A percentile compares a stretch with the other conserved stretches of the same genome.
Evolutionary conservation across 2,888 invertebrate genomes (phyloP).

Genomic region (Microctonus aethiopoides): DNA sequence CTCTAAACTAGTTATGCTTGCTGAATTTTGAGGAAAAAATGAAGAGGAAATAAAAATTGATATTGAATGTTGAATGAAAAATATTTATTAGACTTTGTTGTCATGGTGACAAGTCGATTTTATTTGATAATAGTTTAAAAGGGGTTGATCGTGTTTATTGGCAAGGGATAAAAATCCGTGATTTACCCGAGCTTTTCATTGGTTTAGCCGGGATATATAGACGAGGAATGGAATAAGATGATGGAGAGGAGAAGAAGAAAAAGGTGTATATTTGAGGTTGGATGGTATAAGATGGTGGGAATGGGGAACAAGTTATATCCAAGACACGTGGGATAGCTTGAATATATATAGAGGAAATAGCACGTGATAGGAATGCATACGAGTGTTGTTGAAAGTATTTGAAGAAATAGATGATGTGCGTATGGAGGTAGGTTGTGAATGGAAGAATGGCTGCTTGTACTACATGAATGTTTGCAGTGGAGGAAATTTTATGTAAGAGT

Average conservation of each 20-base stretch:
- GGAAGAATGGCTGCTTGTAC: slow-evolving; percentile 31
- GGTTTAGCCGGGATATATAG: background rate
- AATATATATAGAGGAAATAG: slow-evolving; percentile 50
- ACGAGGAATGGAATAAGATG: background rate
- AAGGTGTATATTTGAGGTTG: slow-evolving; percentile 31
- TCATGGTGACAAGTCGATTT: slow-evolving; percentile 8
- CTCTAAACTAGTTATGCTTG: slow-evolving; percentile 8
- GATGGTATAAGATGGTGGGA: slow-evolving; percentile 44
- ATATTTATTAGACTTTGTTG: background rate
- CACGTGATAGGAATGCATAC: slow-evolving; percentile 56
- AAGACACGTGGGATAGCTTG: slow-evolving; percentile 39
- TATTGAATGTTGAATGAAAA: background rate
- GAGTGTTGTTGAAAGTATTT: slow-evolving; percentile 13
- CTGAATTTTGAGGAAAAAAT: background rate
- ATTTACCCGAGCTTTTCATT: slow-evolving; percentile 49
- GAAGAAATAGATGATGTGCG: slow-evolving; percentile 1
- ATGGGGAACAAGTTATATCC: slow-evolving; percentile 51
- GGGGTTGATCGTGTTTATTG: background rate
- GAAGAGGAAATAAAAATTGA: background rate
- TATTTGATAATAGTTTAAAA: background rate
- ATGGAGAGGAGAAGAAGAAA: background rate
- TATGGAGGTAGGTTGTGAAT: slow-evolving; percentile 12
- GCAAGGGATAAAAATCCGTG: slow-evolving; percentile 45
- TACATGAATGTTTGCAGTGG: too few relatives aligned
- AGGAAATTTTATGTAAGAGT: too few relatives aligned